Base-by-base conservation (phyloP, 2,113 vertebrate genomes). In the Amazona vittata region DNA sequence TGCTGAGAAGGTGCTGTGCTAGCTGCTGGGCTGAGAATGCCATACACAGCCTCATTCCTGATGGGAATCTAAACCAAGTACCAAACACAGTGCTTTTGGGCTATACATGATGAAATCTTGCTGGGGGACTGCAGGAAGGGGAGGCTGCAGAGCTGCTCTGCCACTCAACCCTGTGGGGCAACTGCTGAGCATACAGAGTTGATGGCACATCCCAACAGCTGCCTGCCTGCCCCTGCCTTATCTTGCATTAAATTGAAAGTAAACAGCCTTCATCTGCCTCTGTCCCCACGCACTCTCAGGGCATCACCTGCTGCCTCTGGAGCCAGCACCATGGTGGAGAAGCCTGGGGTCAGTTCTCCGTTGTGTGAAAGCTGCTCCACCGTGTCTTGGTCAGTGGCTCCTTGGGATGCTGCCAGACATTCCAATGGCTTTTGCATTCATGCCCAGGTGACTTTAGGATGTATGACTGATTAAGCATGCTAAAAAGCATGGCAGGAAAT, bases 381-480 rank as follows among this genome's bases (percentile, higher is more conserved):
- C 5, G 1, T 10, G 20, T 44, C 37, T 47, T 44, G 18, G n/a
- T 41, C 41, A n/a, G 83, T 0, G 1, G 22, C 37, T 50, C 37
- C 21, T 80, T 1, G 3, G 74, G 47, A 35, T 69, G 63, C 37
- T 67, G 29, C 37, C 37, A 62, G 35, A 10, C 2, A 1, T 31
- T 43, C 31, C 0, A 1, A 37, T 0, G 4, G 35, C n/a, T 70
- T 47, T 39, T 50, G 37, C 21, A 11, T 43, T 83, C 31, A 2
- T 3, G 4, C 74, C 65, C 8, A 15, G 10, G 33, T 43, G 35
- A 28, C 41, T 86, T 86, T 60, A 77, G 81, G 69, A 9, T 25
- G n/a, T 59, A 17, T 29, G 69, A 53, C 21, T 55, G 52, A 11
- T 33, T 89, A 24, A 52, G 22, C 28, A 14, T 1, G 2, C 47